Percentiles rank a stretch among this genome's conserved stretches.
phyloP scores from a whole-genome alignment of 1,140 invertebrate genomes.

The Tyrophagus putrescentiae region DNA sequence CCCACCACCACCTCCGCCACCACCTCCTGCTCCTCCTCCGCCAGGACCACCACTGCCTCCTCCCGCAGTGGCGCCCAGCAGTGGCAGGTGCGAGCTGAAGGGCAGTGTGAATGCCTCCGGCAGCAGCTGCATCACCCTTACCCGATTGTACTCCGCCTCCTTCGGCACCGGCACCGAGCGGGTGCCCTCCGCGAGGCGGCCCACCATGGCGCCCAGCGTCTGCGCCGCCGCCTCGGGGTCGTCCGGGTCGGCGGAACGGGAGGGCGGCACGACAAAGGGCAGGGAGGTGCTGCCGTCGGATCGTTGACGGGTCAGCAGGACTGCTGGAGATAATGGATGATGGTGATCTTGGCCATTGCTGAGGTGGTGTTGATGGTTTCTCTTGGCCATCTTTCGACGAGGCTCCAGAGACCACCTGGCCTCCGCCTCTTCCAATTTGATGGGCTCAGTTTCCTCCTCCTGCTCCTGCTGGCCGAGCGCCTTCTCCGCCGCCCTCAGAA shows the following conservation, averaged over 20 bases:
- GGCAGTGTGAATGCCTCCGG: slow-evolving; percentile 3
- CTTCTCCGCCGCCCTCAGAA: too few species aligned
- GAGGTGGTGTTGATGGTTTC: too few species aligned
- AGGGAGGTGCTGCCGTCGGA: slow-evolving; percentile 72
- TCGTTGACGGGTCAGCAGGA: slow-evolving; percentile 59
- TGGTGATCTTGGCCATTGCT: too few species aligned
- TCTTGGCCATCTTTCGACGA: too few species aligned
- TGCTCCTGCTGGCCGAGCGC: too few species aligned
- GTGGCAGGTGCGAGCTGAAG: slow-evolving; percentile 72
- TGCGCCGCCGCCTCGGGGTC: slow-evolving; percentile 40
- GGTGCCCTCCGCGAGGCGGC: slow-evolving; percentile 66
- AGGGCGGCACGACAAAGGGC: slow-evolving; percentile 49
- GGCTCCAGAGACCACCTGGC: too few species aligned
- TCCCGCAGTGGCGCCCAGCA: slow-evolving; percentile 72
- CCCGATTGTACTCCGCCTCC: slow-evolving; percentile 72
- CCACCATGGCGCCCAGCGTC: slow-evolving; percentile 58
- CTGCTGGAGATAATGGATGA: too few species aligned
- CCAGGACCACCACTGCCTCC: not conserved
- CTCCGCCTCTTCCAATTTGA: too few species aligned
- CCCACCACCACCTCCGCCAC: too few species aligned
- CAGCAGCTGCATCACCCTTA: slow-evolving; percentile 47
- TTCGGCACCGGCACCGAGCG: slow-evolving; percentile 46
- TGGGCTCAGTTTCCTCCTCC: too few species aligned
- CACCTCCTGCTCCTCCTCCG: too few species aligned
- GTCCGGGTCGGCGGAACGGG: not conserved